phyloP scores from a whole-genome alignment of 2,888 invertebrate species.

The Eremobia ochroleuca region DNA sequence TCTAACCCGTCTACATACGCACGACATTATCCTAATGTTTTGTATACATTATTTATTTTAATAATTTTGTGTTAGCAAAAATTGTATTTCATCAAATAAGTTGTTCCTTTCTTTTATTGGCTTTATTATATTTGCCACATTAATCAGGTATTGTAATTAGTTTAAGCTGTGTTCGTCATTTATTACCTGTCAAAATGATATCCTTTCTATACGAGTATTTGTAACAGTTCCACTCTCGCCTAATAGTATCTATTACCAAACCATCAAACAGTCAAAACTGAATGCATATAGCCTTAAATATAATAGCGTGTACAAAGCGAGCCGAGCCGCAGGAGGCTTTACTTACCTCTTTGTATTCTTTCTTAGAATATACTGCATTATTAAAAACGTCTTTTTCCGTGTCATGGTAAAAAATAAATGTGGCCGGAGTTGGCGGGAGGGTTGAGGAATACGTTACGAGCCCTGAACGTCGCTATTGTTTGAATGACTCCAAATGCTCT shows the following conservation, averaged over 20 bases:
- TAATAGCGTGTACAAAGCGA: conserved; percentile 76
- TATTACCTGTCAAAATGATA: conserved; percentile 6
- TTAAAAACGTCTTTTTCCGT: conserved; percentile 83
- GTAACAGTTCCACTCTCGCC: conserved; percentile 22
- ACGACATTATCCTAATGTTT: neutral
- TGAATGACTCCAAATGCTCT: conserved; percentile 73
- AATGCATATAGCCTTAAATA: conserved; percentile 80
- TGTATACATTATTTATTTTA: neutral
- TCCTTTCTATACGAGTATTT: conserved; percentile 11
- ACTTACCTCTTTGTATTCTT: conserved; percentile 84
- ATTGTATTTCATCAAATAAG: neutral
- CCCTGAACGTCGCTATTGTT: conserved; percentile 75
- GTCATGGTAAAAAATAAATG: conserved; percentile 82
- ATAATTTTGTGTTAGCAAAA: neutral
- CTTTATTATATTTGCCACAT: neutral
- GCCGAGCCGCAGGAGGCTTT: conserved; percentile 76
- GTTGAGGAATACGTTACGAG: conserved; percentile 79
- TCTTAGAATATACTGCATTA: conserved; percentile 88
- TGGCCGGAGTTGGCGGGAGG: conserved; percentile 74
- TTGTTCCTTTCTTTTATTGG: neutral
- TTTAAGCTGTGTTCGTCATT: neutral
- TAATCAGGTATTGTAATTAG: neutral
- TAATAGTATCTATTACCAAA: conserved; percentile 73
- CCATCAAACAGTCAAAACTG: conserved; percentile 77
- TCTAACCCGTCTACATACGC: neutral